These are phyloP conservation scores for Scaptodrosophila lebanonensis DNA, from an alignment of 1,140 invertebrate genomes.

Conservation along the genomic window DNA sequence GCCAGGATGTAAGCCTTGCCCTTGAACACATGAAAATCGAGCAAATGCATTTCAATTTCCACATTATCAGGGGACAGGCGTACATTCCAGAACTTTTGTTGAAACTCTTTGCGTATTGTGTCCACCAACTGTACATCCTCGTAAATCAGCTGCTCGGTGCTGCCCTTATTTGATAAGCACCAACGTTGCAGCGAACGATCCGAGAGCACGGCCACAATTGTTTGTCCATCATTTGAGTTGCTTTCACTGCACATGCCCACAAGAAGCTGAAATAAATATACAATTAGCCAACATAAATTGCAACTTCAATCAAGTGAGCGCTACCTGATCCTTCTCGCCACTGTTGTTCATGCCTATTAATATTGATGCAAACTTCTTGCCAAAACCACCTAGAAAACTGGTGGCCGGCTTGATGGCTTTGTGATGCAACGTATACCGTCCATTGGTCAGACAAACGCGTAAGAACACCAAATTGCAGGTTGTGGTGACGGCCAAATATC, in stretches of 20 bases:
- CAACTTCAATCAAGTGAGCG: slow-evolving; percentile 32
- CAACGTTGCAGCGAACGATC: slow-evolving; percentile 70
- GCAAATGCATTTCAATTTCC: slow-evolving; percentile 79
- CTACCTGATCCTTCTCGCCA: slow-evolving; percentile 87
- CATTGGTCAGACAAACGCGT: slow-evolving; percentile 80
- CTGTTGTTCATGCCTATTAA: slow-evolving; percentile 89
- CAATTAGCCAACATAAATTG: neutral
- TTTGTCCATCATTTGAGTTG: slow-evolving; percentile 33
- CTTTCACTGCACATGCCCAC: slow-evolving; percentile 62
- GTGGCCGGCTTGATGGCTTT: slow-evolving; percentile 86
- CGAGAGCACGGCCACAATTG: slow-evolving; percentile 57
- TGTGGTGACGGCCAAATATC: slow-evolving; percentile 92
- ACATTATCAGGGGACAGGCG: slow-evolving; percentile 49
- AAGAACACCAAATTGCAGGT: slow-evolving; percentile 91
- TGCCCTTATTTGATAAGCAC: slow-evolving; percentile 61
- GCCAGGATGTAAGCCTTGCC: slow-evolving; percentile 85
- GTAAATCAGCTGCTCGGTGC: slow-evolving; percentile 59
- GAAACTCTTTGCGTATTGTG: slow-evolving; percentile 64
- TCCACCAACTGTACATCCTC: slow-evolving; percentile 65
- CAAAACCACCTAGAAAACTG: slow-evolving; percentile 92
- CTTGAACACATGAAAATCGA: slow-evolving; percentile 86
- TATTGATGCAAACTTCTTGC: slow-evolving; percentile 89
- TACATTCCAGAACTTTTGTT: slow-evolving; percentile 67
- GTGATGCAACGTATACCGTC: slow-evolving; percentile 84
- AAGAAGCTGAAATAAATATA: slow-evolving; percentile 29